These are phyloP conservation scores for Pelodytes ibericus DNA, from an alignment of 2,797 vertebrate genomes.

Conservation along the genomic window DNA sequence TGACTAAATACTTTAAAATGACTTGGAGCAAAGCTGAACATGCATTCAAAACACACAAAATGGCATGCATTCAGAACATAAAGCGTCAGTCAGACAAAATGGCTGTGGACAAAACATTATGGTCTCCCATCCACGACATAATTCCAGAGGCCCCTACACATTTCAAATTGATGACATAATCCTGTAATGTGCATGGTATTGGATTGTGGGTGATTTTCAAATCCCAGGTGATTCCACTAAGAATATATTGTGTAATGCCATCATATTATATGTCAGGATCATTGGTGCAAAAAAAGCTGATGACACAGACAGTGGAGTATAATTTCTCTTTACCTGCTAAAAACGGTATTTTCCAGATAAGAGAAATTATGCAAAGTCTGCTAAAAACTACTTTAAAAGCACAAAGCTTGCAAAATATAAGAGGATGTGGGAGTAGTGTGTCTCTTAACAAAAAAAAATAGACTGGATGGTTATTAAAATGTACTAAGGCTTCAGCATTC, in stretches of 20 bases:
- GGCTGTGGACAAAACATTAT: too few relatives aligned
- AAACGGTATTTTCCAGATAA: not conserved
- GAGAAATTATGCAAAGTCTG: conserved; percentile 8
- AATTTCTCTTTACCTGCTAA: not conserved
- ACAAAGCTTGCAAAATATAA: not conserved
- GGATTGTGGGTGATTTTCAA: too few relatives aligned
- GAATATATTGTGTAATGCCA: not conserved
- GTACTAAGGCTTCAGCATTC: not conserved
- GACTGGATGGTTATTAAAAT: not conserved
- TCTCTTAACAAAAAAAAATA: not conserved
- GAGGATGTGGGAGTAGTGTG: not conserved
- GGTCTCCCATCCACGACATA: too few relatives aligned
- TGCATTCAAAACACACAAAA: too few relatives aligned
- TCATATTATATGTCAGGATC: not conserved
- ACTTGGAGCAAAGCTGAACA: too few relatives aligned
- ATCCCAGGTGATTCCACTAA: too few relatives aligned
- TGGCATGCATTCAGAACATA: too few relatives aligned
- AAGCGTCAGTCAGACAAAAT: too few relatives aligned
- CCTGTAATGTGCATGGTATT: too few relatives aligned
- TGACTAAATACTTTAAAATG: too few relatives aligned
- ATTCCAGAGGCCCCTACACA: too few relatives aligned
- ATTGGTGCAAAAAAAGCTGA: not conserved
- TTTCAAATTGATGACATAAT: too few relatives aligned
- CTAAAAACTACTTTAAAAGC: not conserved
- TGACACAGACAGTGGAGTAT: not conserved